phyloP scores from a whole-genome alignment of 2,797 vertebrate species.

The Poecilia wingei region DNA sequence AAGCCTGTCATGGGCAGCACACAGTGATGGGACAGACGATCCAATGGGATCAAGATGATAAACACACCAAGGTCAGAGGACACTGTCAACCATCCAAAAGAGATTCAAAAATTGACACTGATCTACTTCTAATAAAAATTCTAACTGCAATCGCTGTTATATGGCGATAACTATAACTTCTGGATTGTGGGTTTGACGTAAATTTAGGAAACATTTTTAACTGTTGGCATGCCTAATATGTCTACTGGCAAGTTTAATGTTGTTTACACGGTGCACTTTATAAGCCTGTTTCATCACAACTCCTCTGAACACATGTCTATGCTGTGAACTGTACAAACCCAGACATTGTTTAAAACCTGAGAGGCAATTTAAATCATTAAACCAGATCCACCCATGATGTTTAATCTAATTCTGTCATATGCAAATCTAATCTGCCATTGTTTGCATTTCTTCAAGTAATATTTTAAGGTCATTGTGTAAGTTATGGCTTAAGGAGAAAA shows the following conservation, averaged over 20 bases:
- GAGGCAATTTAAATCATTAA: not conserved
- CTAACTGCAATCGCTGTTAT: not conserved
- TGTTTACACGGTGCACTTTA: not conserved
- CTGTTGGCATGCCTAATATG: not conserved
- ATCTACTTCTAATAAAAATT: not conserved
- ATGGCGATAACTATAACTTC: not conserved
- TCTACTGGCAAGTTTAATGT: not conserved
- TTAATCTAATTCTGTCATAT: conserved; percentile 17
- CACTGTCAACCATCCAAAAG: not conserved
- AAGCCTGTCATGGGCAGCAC: conserved; percentile 14
- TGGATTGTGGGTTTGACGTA: not conserved
- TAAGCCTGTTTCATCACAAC: not conserved
- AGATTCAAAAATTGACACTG: not conserved
- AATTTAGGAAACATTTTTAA: not conserved
- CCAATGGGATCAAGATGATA: conserved; percentile 20
- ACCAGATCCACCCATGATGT: not conserved
- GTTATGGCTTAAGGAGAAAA: conserved; percentile 58
- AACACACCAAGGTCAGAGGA: not conserved
- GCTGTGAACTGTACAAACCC: not conserved
- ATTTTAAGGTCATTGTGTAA: conserved; percentile 67
- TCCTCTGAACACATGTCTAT: not conserved
- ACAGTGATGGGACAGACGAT: conserved; percentile 33
- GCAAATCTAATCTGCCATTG: conserved; percentile 35
- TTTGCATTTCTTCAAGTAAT: conserved; percentile 51
- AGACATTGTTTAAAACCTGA: not conserved